Evolutionary conservation across 92 coral and sea anemone genomes (phyloP).

Genomic region (Epizoanthus illoricatus): DNA sequence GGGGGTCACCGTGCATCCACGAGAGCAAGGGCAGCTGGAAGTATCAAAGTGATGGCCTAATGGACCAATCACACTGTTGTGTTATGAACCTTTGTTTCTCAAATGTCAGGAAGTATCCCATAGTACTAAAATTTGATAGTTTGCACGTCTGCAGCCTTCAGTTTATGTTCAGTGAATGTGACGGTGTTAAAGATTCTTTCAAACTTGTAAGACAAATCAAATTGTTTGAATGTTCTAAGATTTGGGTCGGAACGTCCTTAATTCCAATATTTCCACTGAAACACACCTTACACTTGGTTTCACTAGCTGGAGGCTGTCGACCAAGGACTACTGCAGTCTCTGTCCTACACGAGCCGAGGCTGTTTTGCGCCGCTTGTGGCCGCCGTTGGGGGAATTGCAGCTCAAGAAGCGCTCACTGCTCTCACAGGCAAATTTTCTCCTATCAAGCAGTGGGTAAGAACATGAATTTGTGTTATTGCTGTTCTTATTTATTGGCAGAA

Average conservation of each 20-base stretch:
- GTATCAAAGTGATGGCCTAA: no score
- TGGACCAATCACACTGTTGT: no score
- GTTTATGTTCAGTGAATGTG: no score
- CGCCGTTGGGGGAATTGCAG: conserved; percentile 90
- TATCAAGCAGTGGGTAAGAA: conserved; percentile 92
- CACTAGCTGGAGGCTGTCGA: conserved; percentile 42
- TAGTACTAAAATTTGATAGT: no score
- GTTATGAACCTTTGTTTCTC: no score
- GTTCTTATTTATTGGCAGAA: background rate
- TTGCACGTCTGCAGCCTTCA: no score
- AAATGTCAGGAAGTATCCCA: no score
- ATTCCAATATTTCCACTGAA: background rate
- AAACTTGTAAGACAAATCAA: no score
- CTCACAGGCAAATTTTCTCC: conserved; percentile 94
- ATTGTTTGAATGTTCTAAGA: no score
- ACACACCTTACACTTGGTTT: background rate
- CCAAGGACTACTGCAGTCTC: conserved; percentile 42
- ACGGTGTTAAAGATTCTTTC: no score
- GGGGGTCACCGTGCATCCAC: no score
- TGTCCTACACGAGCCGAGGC: conserved; percentile 82
- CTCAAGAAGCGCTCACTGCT: conserved; percentile 93
- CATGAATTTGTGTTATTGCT: background rate
- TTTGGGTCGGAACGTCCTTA: background rate
- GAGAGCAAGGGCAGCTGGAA: no score
- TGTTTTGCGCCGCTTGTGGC: conserved; percentile 87